Percentiles rank a stretch among this genome's conserved stretches.
Evolutionary conservation across 2,888 invertebrate genomes (phyloP).

Genomic region (Leucophora obtusa): DNA sequence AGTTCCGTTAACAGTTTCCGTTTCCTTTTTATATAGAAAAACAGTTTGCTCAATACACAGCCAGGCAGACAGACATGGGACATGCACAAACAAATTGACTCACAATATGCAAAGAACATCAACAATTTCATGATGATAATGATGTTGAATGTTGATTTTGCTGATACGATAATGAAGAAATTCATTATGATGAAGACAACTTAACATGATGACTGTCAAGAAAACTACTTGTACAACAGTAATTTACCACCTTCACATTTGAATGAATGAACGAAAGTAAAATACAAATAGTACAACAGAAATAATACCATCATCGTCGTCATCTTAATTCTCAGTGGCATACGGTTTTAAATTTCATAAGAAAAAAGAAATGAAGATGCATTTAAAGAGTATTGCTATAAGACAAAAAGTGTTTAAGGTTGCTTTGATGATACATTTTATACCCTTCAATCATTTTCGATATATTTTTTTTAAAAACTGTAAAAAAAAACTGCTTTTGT

Average conservation of each 20-base stretch:
- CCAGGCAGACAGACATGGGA: too few relatives aligned
- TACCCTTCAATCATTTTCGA: neutral
- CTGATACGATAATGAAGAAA: slow-evolving; percentile 15
- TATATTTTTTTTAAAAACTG: neutral
- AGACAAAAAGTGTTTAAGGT: neutral
- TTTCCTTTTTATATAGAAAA: slow-evolving; percentile 52
- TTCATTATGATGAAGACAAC: slow-evolving; percentile 45
- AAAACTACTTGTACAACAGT: neutral
- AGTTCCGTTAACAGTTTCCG: slow-evolving; percentile 63
- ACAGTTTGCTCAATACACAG: slow-evolving; percentile 42
- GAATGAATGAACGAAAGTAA: neutral
- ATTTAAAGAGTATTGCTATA: neutral
- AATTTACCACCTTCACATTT: slow-evolving; percentile 32
- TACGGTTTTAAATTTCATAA: neutral
- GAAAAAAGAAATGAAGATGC: neutral
- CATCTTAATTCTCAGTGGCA: neutral
- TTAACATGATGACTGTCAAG: slow-evolving; percentile 47
- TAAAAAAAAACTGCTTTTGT: neutral
- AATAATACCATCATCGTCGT: slow-evolving; percentile 1
- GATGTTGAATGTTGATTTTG: slow-evolving; percentile 15
- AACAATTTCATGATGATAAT: slow-evolving; percentile 26
- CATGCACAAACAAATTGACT: slow-evolving; percentile 22
- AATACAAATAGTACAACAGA: neutral
- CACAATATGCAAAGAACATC: neutral
- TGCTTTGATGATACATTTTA: neutral